Conservation (phyloP, 2,113 vertebrate genomes). For the Syrrhaptes paradoxus region DNA sequence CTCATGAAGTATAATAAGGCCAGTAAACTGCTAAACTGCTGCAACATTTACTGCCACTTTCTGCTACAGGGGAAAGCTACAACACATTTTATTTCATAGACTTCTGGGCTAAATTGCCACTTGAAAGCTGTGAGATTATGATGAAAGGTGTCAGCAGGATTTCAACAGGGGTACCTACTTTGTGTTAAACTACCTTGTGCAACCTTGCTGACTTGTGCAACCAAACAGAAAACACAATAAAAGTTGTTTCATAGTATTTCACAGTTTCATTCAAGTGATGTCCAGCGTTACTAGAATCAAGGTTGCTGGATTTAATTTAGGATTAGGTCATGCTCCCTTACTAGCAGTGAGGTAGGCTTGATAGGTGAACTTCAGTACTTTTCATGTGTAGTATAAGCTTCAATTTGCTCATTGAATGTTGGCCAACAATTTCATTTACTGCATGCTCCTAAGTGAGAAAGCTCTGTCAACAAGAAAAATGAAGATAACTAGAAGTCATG, state of each 20-base stretch:
- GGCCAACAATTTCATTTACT: neutral
- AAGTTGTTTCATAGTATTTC: neutral
- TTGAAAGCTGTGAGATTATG: neutral
- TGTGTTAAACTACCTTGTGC: neutral
- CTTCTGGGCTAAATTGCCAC: neutral
- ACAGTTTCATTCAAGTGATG: neutral
- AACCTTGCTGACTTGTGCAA: neutral
- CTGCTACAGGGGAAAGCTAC: neutral
- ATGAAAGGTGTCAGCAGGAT: neutral
- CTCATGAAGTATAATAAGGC: neutral
- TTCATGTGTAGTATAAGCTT: neutral
- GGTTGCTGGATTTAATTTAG: neutral
- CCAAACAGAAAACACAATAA: neutral
- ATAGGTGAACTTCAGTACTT: neutral
- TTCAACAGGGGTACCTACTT: neutral
- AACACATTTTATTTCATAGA: neutral
- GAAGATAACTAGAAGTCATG: neutral
- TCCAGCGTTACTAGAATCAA: neutral
- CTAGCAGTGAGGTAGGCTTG: neutral
- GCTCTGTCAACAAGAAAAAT: neutral
- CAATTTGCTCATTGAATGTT: neutral
- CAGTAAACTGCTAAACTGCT: neutral
- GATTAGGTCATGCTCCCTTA: neutral
- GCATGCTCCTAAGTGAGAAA: neutral
- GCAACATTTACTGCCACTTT: neutral